Evolutionary conservation across 1,140 invertebrate species (phyloP).

Genomic region (Paraescarpia echinospica): DNA sequence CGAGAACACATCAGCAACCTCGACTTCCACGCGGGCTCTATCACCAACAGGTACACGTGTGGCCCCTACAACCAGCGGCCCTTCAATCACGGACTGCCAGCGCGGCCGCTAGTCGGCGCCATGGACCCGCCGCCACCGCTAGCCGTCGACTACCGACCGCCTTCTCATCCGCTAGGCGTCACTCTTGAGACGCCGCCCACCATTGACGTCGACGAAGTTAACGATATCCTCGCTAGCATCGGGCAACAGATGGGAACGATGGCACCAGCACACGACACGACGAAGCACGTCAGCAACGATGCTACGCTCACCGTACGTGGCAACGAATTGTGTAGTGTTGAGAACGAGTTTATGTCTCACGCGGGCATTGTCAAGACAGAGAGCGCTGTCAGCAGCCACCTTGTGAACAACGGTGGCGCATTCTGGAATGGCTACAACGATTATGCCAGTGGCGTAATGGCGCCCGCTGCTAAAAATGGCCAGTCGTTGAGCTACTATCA

Average conservation of each 20-base stretch:
- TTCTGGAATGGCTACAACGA: not conserved
- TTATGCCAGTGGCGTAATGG: not conserved
- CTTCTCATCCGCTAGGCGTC: not conserved
- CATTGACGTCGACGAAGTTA: slow-evolving; percentile 7
- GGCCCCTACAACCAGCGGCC: not conserved
- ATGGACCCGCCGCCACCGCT: not conserved
- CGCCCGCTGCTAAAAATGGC: not conserved
- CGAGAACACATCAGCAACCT: not conserved
- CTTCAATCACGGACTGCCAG: not conserved
- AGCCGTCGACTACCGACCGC: not conserved
- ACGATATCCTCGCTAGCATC: slow-evolving; percentile 8
- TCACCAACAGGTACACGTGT: not conserved
- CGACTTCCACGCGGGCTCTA: not conserved
- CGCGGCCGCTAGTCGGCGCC: not conserved
- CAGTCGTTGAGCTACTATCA: not conserved
- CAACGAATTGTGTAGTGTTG: not conserved
- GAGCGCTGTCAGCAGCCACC: not conserved
- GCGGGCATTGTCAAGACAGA: not conserved
- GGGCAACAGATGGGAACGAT: slow-evolving; percentile 1
- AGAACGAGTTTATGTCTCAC: not conserved
- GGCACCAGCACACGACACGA: not conserved
- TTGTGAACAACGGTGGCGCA: not conserved
- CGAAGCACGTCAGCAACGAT: not conserved
- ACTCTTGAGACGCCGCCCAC: not conserved
- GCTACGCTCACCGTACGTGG: not conserved